Evolutionary conservation across 2,113 vertebrate genomes (phyloP), one percentile per base, ranked within the genome.

Genomic region (Ammospiza nelsoni): DNA sequence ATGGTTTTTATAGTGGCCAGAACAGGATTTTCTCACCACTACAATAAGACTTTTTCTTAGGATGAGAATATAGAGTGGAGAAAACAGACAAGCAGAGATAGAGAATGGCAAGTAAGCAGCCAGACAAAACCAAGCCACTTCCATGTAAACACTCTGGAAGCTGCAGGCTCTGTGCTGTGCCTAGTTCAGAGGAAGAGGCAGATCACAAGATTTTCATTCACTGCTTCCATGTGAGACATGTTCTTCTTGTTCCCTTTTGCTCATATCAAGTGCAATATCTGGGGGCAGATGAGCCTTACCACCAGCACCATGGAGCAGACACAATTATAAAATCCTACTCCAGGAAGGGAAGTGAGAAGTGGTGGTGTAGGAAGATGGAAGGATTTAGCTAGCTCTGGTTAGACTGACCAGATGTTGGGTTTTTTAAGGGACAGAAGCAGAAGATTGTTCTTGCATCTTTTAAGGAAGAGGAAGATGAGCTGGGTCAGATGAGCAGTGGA

Each of bases 81-180:
- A 62, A 90, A 84, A 66, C 9, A 80, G 71, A 49, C 14, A 69
- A 69, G 29, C 9, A 48, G 61, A 67, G 29, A 15, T 83, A 86
- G 57, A 13, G 86, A 94, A 92, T 44, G 21, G 59, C 43, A 81
- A 84, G 51, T 63, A 93, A 93, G 59, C 48, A 90, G 43, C 15
- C 33, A 49, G 52, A 59, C 9, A 29, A 90, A 89, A 39, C 39
- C 68, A 88, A 94, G 75, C 80, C 83, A 87, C 92, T 94, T 96
- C 94, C 76, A 52, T 41, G 12, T 81, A 90, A 90, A 93, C 86
- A 59, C 2, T 49, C 17, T 18, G 43, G 35, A 90, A 80, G 39
- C 19, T 57, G 46, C 2, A 20, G 35, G n/a, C 14, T 21, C 33
- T 22, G 10, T 2, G 0, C 51, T 5, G 2, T 14, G 16, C 5